Evolutionary conservation across 2,113 vertebrate species (phyloP).

Genomic region (Asarcornis scutulata): DNA sequence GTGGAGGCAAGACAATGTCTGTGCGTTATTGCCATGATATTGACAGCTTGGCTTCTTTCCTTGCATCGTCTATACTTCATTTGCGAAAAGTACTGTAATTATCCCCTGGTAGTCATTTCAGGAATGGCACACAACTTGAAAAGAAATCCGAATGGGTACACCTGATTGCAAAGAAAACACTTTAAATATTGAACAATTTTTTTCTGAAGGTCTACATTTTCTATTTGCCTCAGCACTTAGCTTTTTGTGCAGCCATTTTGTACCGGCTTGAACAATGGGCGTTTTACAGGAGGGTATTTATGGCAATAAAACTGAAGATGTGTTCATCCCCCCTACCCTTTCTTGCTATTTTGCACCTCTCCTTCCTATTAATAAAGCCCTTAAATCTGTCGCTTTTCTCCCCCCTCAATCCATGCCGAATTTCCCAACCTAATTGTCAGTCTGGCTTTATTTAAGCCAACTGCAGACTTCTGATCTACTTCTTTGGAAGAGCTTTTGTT

Average conservation of each 20-base stretch:
- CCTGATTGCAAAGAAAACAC: slow-evolving; percentile 76
- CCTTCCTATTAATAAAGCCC: slow-evolving; percentile 3
- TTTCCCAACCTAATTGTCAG: slow-evolving; percentile 22
- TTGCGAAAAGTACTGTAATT: slow-evolving; percentile 78
- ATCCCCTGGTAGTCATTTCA: slow-evolving; percentile 60
- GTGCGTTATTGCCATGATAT: slow-evolving; percentile 44
- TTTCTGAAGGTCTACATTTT: not conserved
- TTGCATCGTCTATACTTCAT: slow-evolving; percentile 31
- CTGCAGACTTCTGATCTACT: slow-evolving; percentile 44
- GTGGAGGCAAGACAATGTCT: slow-evolving; percentile 22
- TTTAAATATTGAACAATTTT: slow-evolving; percentile 64
- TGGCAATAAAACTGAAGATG: not conserved
- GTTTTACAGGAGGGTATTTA: not conserved
- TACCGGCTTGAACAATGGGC: not conserved
- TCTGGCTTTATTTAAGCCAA: slow-evolving; percentile 33
- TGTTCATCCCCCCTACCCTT: not conserved
- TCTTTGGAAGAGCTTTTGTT: slow-evolving; percentile 34
- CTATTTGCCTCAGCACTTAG: not conserved
- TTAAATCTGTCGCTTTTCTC: not conserved
- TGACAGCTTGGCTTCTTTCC: slow-evolving; percentile 51
- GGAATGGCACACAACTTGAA: slow-evolving; percentile 71
- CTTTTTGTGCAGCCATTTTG: not conserved
- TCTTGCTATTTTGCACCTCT: not conserved
- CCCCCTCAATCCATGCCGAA: not conserved
- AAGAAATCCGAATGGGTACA: slow-evolving; percentile 67